Base-by-base conservation (phyloP, 2,113 vertebrate genomes). In the Dasyornis broadbenti region DNA sequence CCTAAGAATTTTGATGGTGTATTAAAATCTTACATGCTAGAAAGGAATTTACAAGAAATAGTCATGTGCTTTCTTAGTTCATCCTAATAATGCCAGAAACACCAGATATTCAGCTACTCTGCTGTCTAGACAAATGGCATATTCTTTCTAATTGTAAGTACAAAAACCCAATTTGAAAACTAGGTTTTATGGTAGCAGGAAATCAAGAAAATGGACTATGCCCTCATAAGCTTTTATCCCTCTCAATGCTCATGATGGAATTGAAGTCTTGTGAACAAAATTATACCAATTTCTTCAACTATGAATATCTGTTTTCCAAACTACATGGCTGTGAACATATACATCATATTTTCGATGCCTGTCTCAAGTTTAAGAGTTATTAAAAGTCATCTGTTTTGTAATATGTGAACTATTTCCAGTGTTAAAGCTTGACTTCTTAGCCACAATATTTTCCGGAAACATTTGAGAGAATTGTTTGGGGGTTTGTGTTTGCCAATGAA, bases 71-170 rank as follows among this genome's bases (percentile, higher is more conserved):
- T 92, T 81, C 71, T 50, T 82, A 90, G 60, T 59, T 57, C 79
- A 72, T 71, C 42, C 44, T 71, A 90, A 71, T 75, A 88, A 63
- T 83, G 68, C 52, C 76, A 96, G 75, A 85, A 93, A 82, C 59
- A 71, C 59, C 82, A 94, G 66, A 64, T 82, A 81, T 65, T 73
- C 71, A 86, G 59, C 56, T 86, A 73, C 64, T 89, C 71, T 81
- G 64, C 42, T 95, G 93, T 92, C 88, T 90, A 94, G 82, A 92
- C 79, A 92, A 93, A 92, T 53, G 40, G 45, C 85, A 73, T 78
- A 86, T 71, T 86, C 61, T 56, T 88, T 64, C 85, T 96, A 97
- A 96, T 86, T 95, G 59, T 54, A 78, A 89, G 60, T 73, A 88
- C 52, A 80, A 73, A 85, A 88, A 88, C 47, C 39, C 85, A 81